phyloP scores from a whole-genome alignment of 2,888 invertebrate genomes.

The Sphaerophoria taeniata region DNA sequence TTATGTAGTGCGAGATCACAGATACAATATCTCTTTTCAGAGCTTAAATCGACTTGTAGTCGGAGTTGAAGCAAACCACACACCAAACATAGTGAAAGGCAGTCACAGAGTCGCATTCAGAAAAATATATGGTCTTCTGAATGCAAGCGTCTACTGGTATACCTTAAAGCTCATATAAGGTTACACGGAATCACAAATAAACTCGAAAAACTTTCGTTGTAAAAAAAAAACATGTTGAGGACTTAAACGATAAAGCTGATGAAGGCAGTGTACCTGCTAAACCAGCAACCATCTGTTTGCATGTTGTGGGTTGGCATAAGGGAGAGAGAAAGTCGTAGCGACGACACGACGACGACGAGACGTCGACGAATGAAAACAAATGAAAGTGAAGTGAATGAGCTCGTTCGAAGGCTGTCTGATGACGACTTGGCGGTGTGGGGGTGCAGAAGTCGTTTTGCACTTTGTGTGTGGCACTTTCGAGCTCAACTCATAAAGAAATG shows the following conservation, averaged over 20 bases:
- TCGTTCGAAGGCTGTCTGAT: conserved; percentile 1
- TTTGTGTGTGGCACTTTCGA: conserved; percentile 27
- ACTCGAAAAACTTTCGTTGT: conserved; percentile 54
- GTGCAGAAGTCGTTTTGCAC: conserved; percentile 1
- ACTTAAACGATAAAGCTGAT: conserved; percentile 38
- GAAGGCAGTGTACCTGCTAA: conserved; percentile 17
- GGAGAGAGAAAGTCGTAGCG: conserved; percentile 51
- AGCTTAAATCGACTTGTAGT: conserved; percentile 41
- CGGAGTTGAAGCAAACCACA: conserved; percentile 7
- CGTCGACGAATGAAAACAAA: conserved; percentile 37
- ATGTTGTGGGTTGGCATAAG: conserved; percentile 53
- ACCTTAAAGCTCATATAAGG: conserved; percentile 49
- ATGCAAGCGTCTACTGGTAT: neutral
- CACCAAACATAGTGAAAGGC: conserved; percentile 59
- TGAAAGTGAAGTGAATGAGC: conserved; percentile 68
- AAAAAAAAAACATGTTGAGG: conserved; percentile 24
- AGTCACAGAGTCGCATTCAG: conserved; percentile 22
- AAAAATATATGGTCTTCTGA: conserved; percentile 37
- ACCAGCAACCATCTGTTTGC: conserved; percentile 34
- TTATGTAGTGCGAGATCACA: conserved; percentile 41
- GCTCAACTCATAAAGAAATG: neutral
- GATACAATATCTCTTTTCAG: conserved; percentile 42
- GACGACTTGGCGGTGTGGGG: neutral
- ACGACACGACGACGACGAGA: neutral
- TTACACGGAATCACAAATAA: conserved; percentile 64